Base-by-base conservation (phyloP, 1,140 invertebrate species). In the Nasonia vitripennis region DNA sequence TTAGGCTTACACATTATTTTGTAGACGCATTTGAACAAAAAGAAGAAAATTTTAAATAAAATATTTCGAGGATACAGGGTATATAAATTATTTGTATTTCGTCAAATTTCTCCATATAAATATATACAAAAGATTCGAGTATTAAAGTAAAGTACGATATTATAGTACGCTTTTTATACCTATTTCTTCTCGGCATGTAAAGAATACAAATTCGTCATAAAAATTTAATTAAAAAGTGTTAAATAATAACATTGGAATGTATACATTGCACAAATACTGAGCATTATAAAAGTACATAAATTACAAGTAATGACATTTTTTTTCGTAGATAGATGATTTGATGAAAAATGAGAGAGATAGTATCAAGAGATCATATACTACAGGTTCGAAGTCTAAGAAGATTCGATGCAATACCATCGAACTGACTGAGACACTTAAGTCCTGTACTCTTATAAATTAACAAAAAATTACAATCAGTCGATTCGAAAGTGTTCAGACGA, bases 21-120 rank as follows among this genome's bases (percentile, higher is more conserved):
- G 27, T 27, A 27, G 27, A 27, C 1, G 27, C 27, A 1, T 27
- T 27, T 27, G 27, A 27, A 27, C 27, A 27, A 27, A 27, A 27
- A 27, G 27, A 27, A 1, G 27, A 27, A 27, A 27, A 27, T 27
- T 31, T 31, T 4, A 34, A 23, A 11, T 12, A 34, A 68, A 68
- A 77, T 78, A 84, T 20, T 78, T 41, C 79, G 84, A 85, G 79
- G 68, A 81, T 84, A 88, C 84, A 90, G 89, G 87, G 87, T 93
- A 91, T 93, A 93, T 93, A 93, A 93, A 93, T 93, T 93, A 93
- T 92, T 92, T 93, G 89, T 92, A 93, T 93, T 92, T 91, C 90
- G 87, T 92, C 89, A 90, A 89, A 78, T 91, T 87, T 88, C 87
- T 91, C 87, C 85, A 90, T 93, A 92, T 93, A 92, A 91, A 92